Base-by-base conservation (phyloP, 2,888 invertebrate species). In the Ennomos erosarius region DNA sequence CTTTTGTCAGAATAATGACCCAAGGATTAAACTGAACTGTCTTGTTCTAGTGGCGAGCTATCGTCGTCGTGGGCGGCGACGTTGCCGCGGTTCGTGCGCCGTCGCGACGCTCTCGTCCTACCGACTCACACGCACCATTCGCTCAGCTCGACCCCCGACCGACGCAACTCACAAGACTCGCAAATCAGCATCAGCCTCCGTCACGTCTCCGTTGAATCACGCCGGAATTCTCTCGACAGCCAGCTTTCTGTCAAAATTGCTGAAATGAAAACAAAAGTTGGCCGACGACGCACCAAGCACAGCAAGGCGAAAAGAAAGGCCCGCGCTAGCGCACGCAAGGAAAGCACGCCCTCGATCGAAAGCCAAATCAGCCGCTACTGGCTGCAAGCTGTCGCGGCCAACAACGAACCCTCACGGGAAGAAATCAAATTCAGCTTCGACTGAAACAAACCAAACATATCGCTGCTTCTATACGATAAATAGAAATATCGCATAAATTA, bases 41-140 rank as follows among this genome's bases (percentile, higher is more conserved):
- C 5, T 26, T 16, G 6, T 26, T 26, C 6, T 52, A 96, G 97
- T 60, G 96, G 96, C 68, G 97, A 97, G 73, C 93, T 98, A 51
- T 98, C 98, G 55, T 97, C 98, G 0, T 97, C 97, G 0, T 98
- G 98, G 97, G 97, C 97, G 40, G 97, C 97, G 53, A 97, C 97
- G 66, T 90, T 99, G 64, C 98, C 98, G 0, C 96, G 97, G 68
- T 94, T 98, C 76, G 95, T 98, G 1, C 95, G 95, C 8, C 93
- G 98, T 2, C 94, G 98, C 72, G 97, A 97, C 72, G 98, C 98
- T 0, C 90, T 98, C 10, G 96, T 62, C 93, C 94, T 77, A 89
- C 94, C 69, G 59, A 67, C 86, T 49, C 93, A 85, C 87, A 86
- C 75, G 51, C 83, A 79, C 52, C 92, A 86, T 87, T 94, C 78